Base-by-base conservation (phyloP, 2,888 invertebrate species). In the Bembecia ichneumoniformis region DNA sequence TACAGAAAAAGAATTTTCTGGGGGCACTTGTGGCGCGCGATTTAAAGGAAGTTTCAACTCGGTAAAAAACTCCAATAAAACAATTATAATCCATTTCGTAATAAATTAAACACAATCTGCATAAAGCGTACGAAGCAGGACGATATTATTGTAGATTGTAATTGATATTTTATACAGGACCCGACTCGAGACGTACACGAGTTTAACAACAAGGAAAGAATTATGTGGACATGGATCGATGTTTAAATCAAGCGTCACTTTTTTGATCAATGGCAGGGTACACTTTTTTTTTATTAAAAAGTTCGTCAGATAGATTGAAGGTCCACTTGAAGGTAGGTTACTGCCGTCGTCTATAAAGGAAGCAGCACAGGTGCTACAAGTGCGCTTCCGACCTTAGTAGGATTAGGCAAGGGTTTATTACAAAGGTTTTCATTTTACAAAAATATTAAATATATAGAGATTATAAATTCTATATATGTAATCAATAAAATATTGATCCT, bases 91-190 rank as follows among this genome's bases (percentile, higher is more conserved):
- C 13, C 40, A 40, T 40, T 40, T 11, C 40, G 7, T 28, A 40
- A 52, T 49, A 51, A 50, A 51, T 28, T 46, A 36, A 17, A 49
- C 35, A 46, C 47, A 52, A 72, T 73, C 63, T 71, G 68, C 63
- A 69, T 66, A 68, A 69, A 62, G 56, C 55, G 55, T 40, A 40
- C 40, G 13, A 14, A 59, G 53, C 51, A 58, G 61, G 67, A 68
- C 63, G 68, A 68, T 70, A 65, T 68, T 65, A 63, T 56, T 54
- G 57, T 64, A 62, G 64, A 61, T 61, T 64, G 68, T 75, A 77
- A 79, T 79, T 77, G 71, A 67, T 76, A 77, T 79, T 77, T 79
- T 81, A 77, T 78, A 74, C 78, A 66, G 73, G 54, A 55, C 54
- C 35, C 48, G 47, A 13, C 40, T 40, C 47, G 49, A 47, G 43